phyloP scores from a whole-genome alignment of 2,113 vertebrate species.

The Vimba vimba region DNA sequence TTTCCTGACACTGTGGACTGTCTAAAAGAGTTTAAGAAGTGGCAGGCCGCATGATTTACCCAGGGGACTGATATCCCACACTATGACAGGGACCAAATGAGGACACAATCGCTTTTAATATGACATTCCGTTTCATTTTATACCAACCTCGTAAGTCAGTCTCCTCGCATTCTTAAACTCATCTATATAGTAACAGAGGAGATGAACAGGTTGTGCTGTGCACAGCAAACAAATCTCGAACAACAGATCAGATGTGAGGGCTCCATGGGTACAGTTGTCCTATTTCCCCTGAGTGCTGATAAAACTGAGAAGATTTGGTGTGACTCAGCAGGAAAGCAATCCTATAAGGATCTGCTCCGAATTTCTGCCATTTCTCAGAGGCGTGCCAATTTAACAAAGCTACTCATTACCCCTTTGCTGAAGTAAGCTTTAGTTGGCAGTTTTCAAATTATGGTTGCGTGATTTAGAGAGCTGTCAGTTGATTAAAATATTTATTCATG shows the following conservation, averaged over 20 bases:
- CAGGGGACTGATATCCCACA: background rate
- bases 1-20: background rate
- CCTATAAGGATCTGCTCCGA: background rate
- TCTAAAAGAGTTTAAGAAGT: conserved; percentile 35
- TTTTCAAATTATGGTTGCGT: background rate
- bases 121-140: conserved; percentile 58
- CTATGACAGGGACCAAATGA: conserved; percentile 32
- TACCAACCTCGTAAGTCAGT: conserved; percentile 36
- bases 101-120: conserved; percentile 54
- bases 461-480: background rate
- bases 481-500: background rate
- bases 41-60: conserved; percentile 30
- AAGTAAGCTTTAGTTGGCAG: background rate
- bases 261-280: background rate
- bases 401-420: conserved; percentile 15
- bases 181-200: conserved; percentile 53
- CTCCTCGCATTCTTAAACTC: conserved; percentile 41
- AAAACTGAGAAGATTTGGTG: background rate
- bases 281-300: conserved; percentile 17
- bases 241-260: conserved; percentile 43
- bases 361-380: conserved; percentile 7
- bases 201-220: conserved; percentile 47
- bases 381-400: background rate
- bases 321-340: conserved; percentile 6
- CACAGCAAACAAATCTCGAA: conserved; percentile 33